A percentile compares a stretch with the other conserved stretches of the same genome.
Conservation (phyloP, 2,113 vertebrate species). For the Psephotus haematonotus region DNA sequence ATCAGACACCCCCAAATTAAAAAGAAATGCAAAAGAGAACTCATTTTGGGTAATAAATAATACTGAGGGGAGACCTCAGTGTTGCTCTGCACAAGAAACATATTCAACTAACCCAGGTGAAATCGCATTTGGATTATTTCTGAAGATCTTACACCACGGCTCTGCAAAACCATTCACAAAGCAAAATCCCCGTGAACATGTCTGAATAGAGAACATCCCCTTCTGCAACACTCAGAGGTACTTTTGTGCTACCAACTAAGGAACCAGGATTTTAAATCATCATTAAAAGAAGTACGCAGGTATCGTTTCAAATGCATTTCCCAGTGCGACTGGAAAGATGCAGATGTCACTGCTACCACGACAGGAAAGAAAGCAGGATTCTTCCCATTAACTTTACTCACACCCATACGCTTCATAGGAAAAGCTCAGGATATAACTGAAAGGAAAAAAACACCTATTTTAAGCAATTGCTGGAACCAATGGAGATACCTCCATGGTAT, state of each 20-base stretch:
- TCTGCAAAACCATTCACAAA: not conserved
- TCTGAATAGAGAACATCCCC: not conserved
- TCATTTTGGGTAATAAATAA: not conserved
- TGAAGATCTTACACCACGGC: not conserved
- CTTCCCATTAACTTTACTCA: not conserved
- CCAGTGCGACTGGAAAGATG: not conserved
- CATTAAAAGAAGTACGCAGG: not conserved
- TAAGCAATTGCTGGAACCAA: not conserved
- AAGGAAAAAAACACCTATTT: not conserved
- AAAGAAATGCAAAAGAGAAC: not conserved
- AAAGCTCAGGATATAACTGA: not conserved
- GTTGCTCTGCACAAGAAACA: not conserved
- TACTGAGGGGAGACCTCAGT: not conserved
- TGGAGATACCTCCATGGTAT: not conserved
- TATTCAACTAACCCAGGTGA: not conserved
- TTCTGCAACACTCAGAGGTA: not conserved
- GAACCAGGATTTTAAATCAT: not conserved
- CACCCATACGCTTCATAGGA: not conserved
- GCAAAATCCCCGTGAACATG: not conserved
- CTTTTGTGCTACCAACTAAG: not conserved
- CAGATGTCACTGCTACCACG: not conserved
- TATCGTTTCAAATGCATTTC: not conserved
- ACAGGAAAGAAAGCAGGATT: not conserved
- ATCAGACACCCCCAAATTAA: not conserved
- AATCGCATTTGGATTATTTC: not conserved